These are phyloP conservation scores for Drosophila tristis DNA, from an alignment of 1,140 invertebrate genomes.

Conservation along the genomic window DNA sequence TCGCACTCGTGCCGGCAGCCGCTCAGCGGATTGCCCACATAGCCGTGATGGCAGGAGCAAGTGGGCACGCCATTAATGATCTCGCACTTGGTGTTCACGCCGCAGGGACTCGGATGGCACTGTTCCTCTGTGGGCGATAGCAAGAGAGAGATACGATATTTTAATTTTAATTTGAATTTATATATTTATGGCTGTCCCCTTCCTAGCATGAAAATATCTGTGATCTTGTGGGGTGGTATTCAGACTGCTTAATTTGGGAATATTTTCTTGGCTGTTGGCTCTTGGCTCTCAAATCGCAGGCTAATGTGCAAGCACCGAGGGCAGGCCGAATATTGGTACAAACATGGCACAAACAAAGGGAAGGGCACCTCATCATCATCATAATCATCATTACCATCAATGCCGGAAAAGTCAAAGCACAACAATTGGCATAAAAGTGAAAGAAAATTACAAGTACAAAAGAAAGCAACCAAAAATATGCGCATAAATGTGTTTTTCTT, in stretches of 20 bases:
- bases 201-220: too few species aligned
- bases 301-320: background rate
- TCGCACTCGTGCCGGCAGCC: conserved; percentile 91
- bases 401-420: conserved; percentile 10
- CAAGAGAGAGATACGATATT: background rate
- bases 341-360: conserved; percentile 57
- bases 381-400: conserved; percentile 26
- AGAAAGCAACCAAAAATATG: conserved; percentile 62
- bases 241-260: too few species aligned
- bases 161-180: too few species aligned
- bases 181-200: too few species aligned
- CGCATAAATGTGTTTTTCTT: conserved; percentile 61
- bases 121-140: conserved; percentile 87
- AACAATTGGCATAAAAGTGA: conserved; percentile 40
- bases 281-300: background rate
- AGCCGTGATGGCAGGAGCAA: conserved; percentile 90
- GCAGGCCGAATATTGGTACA: conserved; percentile 46
- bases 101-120: conserved; percentile 92
- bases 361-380: conserved; percentile 30
- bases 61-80: conserved; percentile 90
- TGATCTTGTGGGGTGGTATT: too few species aligned
- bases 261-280: background rate
- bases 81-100: conserved; percentile 91
- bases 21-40: conserved; percentile 88
- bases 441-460: conserved; percentile 58